phyloP scores from a whole-genome alignment of 2,113 vertebrate genomes.

The Eptesicus fuscus region DNA sequence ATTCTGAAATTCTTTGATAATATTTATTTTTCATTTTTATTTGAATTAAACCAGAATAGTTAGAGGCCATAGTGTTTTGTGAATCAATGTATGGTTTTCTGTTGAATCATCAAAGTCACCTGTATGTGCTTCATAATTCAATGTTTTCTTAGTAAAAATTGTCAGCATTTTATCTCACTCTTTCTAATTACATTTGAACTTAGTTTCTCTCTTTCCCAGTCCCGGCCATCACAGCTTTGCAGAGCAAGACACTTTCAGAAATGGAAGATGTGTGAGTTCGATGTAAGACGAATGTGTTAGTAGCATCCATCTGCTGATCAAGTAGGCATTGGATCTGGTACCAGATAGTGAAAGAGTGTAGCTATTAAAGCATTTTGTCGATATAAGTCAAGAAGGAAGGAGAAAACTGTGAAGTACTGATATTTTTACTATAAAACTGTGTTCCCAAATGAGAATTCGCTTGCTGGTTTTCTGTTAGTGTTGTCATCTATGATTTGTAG shows the following conservation, averaged over 20 bases:
- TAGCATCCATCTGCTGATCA: constrained; percentile 28
- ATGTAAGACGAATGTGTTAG: constrained; percentile 15
- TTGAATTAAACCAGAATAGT: constrained; percentile 19
- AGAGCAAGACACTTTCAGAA: constrained; percentile 50
- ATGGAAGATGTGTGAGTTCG: constrained; percentile 19
- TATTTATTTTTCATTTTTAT: constrained; percentile 15
- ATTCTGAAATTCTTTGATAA: constrained; percentile 22
- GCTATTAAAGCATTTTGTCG: constrained; percentile 18
- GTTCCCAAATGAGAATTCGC: constrained; percentile 38
- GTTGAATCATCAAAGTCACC: neutral
- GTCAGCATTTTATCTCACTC: neutral
- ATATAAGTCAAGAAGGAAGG: neutral
- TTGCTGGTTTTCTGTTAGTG: constrained; percentile 53
- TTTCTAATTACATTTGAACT: neutral
- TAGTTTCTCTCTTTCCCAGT: neutral
- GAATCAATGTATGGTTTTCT: neutral
- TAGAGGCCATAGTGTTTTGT: neutral
- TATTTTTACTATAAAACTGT: constrained; percentile 57
- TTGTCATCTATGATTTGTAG: constrained; percentile 48
- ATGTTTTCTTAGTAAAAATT: neutral
- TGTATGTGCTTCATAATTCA: constrained; percentile 18
- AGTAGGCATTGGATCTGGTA: constrained; percentile 1
- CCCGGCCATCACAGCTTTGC: constrained; percentile 31
- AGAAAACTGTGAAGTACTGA: constrained; percentile 45
- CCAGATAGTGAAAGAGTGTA: constrained; percentile 31